phyloP scores from a whole-genome alignment of 23 tunicate species.

The Phallusia fumigata region DNA sequence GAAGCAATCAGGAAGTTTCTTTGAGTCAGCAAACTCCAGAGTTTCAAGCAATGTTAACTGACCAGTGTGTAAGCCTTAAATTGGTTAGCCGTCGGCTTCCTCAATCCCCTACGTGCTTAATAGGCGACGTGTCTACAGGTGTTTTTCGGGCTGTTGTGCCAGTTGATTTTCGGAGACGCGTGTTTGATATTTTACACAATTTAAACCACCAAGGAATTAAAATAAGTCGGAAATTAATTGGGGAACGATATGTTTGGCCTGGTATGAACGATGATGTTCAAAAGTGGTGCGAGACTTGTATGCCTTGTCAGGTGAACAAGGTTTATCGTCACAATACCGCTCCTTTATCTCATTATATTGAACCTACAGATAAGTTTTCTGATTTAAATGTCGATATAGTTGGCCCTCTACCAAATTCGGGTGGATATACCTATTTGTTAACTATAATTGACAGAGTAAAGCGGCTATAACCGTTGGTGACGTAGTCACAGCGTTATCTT shows the following conservation, averaged over 20 bases:
- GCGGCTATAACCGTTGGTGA: not conserved
- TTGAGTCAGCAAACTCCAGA: constrained; percentile 6
- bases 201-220: constrained; percentile 8
- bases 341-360: not conserved
- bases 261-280: constrained; percentile 10
- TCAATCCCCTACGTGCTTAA: not conserved
- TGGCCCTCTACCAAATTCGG: not conserved
- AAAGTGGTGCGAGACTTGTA: not conserved
- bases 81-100: not conserved
- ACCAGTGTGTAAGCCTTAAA: not conserved
- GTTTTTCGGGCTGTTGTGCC: constrained; percentile 5
- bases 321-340: constrained; percentile 3
- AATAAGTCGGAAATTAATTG: not conserved
- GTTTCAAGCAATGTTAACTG: constrained; percentile 2
- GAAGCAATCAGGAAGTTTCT: not conserved
- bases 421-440: constrained; percentile 9
- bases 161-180: not conserved
- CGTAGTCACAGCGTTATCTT: not conserved
- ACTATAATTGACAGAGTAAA: constrained; percentile 3
- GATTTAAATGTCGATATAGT: constrained; percentile 4
- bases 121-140: constrained; percentile 20
- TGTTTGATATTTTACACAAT: constrained; percentile 4
- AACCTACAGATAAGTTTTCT: not conserved
- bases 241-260: constrained; percentile 21
- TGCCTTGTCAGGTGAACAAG: constrained; percentile 5